Evolutionary conservation across 2,113 vertebrate genomes (phyloP).

Genomic region (Anarrhichthys ocellatus): DNA sequence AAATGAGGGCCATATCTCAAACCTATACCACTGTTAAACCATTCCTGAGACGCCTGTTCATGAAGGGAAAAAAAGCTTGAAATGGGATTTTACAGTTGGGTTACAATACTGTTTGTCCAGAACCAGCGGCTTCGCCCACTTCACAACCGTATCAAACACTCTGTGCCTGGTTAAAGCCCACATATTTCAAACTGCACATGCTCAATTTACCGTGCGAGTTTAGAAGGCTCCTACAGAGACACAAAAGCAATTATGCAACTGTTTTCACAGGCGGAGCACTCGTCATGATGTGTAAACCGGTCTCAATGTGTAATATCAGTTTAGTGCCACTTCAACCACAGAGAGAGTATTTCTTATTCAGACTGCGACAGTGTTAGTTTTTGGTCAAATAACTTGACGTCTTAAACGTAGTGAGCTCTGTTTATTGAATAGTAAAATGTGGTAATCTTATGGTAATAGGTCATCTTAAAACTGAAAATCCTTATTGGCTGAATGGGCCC

Average conservation of each 20-base stretch:
- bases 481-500: constrained; percentile 69
- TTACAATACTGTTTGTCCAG: background rate
- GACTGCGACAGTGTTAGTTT: constrained; percentile 16
- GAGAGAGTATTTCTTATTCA: constrained; percentile 12
- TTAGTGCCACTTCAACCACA: constrained; percentile 4
- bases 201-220: constrained; percentile 4
- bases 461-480: constrained; percentile 69
- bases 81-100: background rate
- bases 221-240: background rate
- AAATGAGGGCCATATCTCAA: background rate
- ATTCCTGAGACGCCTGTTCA: background rate
- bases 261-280: constrained; percentile 11
- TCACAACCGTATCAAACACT: background rate
- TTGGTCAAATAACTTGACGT: constrained; percentile 26
- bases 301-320: background rate
- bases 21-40: background rate
- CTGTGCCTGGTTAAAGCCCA: constrained; percentile 8
- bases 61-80: background rate
- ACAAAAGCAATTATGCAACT: constrained; percentile 4
- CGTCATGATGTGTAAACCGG: background rate
- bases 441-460: constrained; percentile 73
- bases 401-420: constrained; percentile 18
- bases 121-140: background rate
- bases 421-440: constrained; percentile 63
- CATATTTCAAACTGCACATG: constrained; percentile 3